Percentiles rank a stretch among this genome's conserved stretches.
phyloP scores from a whole-genome alignment of 2,797 vertebrate genomes.

The Labeo calbasu region DNA sequence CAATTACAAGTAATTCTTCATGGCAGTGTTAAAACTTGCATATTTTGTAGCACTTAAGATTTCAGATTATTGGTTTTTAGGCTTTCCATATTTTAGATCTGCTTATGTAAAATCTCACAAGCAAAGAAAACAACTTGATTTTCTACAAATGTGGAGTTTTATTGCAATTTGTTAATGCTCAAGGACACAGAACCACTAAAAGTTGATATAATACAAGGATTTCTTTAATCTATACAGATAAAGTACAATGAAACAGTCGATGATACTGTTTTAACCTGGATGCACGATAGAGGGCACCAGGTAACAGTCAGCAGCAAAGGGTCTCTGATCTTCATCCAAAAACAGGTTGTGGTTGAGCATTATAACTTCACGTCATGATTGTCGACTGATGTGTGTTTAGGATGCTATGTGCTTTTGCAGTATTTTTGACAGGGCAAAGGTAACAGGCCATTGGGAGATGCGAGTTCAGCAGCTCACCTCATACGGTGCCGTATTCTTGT shows the following conservation, averaged over 20 bases:
- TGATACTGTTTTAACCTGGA: conserved; percentile 19
- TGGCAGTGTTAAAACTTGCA: neutral
- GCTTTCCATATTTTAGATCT: neutral
- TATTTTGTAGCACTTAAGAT: neutral
- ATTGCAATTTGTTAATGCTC: conserved; percentile 65
- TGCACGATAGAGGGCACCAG: neutral
- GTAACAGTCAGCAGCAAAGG: conserved; percentile 23
- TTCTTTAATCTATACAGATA: conserved; percentile 22
- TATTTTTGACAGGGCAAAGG: conserved; percentile 6
- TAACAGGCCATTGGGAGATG: conserved; percentile 20
- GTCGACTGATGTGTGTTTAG: neutral
- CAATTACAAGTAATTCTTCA: neutral
- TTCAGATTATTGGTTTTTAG: neutral
- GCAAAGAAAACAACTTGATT: conserved; percentile 7
- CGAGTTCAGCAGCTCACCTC: conserved; percentile 9
- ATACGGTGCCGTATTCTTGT: conserved; percentile 5
- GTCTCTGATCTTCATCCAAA: conserved; percentile 31
- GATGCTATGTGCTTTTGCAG: conserved; percentile 13
- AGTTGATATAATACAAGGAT: conserved; percentile 21
- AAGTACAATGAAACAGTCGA: conserved; percentile 25
- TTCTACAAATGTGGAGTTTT: conserved; percentile 74
- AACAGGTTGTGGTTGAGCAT: conserved; percentile 4
- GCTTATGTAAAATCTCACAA: neutral
- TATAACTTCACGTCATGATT: neutral
- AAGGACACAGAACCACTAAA: conserved; percentile 33